Conservation (phyloP, 37 sponge, comb jelly and placozoan species). For the Dysidea cf. avara region DNA sequence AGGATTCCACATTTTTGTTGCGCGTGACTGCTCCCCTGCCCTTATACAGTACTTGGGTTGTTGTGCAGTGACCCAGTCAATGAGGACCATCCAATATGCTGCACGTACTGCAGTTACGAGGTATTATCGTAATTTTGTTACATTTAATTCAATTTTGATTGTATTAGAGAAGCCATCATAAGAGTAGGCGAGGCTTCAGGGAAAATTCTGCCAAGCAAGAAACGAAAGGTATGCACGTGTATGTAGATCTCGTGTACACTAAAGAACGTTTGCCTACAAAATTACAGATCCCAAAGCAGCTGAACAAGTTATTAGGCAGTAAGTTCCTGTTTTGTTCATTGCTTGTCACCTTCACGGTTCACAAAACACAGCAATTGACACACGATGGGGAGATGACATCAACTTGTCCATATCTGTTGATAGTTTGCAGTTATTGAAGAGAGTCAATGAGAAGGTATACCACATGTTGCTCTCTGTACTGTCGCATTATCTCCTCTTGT, state of each 20-base stretch:
- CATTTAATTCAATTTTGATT: background rate
- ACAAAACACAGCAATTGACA: constrained; percentile 34
- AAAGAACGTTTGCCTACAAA: background rate
- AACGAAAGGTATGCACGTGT: constrained; percentile 65
- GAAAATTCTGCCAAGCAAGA: constrained; percentile 39
- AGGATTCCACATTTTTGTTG: no score
- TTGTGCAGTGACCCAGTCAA: constrained; percentile 51
- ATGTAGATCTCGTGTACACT: background rate
- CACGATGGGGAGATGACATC: constrained; percentile 45
- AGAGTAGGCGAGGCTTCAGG: constrained; percentile 58
- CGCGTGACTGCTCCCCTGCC: background rate
- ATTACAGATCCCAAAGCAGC: constrained; percentile 66
- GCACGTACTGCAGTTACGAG: constrained; percentile 63
- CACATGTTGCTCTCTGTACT: background rate
- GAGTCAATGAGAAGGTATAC: no score
- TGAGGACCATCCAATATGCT: constrained; percentile 69
- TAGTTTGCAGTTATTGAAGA: constrained; percentile 13
- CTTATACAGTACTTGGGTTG: constrained; percentile 72
- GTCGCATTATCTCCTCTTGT: background rate
- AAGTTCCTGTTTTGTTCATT: constrained; percentile 2
- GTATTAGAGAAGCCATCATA: constrained; percentile 68
- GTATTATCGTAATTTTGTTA: no score
- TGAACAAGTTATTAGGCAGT: constrained; percentile 71
- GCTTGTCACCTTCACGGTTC: background rate
- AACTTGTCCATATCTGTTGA: constrained; percentile 69